Percentiles rank a stretch among this genome's conserved stretches.
Evolutionary conservation across 30 jellyfish, hydroid and myxozoan genomes (phyloP).

Genomic region (Rhopilema esculentum): DNA sequence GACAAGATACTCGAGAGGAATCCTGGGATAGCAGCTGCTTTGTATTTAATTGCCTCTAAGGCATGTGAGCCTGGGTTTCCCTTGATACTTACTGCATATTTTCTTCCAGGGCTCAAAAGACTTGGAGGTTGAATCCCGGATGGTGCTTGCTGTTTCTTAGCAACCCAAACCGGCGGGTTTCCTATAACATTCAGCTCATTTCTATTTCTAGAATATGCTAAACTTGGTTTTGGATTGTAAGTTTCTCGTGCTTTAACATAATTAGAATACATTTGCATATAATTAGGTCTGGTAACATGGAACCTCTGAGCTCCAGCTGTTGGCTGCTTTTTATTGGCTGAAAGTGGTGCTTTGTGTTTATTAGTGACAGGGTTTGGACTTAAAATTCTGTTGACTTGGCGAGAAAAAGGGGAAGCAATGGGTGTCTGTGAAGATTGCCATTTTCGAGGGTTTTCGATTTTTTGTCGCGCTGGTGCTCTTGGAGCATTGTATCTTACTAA

Average conservation of each 20-base stretch:
- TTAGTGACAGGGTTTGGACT: neutral
- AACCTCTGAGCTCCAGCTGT: conserved; percentile 23
- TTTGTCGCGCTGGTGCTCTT: conserved; percentile 10
- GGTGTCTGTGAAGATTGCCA: neutral
- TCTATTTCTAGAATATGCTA: neutral
- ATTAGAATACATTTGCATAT: conserved; percentile 48
- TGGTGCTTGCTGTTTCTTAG: neutral
- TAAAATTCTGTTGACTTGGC: neutral
- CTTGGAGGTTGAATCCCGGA: neutral
- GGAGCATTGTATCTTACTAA: neutral
- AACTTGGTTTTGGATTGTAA: neutral
- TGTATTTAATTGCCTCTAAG: conserved; percentile 52
- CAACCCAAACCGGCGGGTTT: neutral
- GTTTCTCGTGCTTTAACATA: conserved; percentile 33
- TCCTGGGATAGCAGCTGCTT: conserved; percentile 62
- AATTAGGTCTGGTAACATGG: conserved; percentile 46
- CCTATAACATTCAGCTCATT: neutral
- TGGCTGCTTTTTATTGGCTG: neutral
- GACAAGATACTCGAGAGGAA: conserved; percentile 45
- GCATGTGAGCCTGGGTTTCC: conserved; percentile 73
- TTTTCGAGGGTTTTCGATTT: neutral
- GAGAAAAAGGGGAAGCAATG: neutral
- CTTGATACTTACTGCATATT: conserved; percentile 57
- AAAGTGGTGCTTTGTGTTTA: neutral
- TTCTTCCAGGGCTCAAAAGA: conserved; percentile 47